Evolutionary conservation across 2,113 vertebrate genomes (phyloP).

Genomic region (Acrocephalus kingi): DNA sequence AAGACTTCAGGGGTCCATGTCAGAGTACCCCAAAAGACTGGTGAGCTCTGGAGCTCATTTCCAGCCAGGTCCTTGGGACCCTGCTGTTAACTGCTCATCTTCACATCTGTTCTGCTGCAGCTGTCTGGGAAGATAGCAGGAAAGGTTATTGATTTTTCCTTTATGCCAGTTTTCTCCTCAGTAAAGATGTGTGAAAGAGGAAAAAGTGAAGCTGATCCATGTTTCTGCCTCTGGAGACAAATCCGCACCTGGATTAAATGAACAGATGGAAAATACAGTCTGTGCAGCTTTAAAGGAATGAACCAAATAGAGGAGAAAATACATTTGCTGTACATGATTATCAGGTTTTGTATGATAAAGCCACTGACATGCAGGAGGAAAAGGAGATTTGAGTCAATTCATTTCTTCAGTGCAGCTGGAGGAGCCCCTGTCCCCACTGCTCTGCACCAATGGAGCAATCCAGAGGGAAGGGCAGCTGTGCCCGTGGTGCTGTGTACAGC

Average conservation of each 20-base stretch:
- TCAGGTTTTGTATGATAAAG: neutral
- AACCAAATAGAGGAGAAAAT: neutral
- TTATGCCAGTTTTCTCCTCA: neutral
- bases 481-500: accelerated
- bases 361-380: neutral
- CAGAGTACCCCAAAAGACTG: neutral
- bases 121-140: neutral
- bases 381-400: neutral
- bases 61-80: neutral
- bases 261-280: neutral
- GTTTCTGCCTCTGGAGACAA: slow-evolving; percentile 20
- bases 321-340: neutral
- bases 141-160: slow-evolving; percentile 25
- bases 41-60: neutral
- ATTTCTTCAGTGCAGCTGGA: slow-evolving; percentile 12
- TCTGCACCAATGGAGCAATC: accelerated
- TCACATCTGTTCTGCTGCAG: neutral
- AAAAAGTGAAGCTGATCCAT: neutral
- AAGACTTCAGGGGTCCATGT: neutral
- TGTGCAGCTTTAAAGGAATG: neutral
- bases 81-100: neutral
- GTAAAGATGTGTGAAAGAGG: neutral
- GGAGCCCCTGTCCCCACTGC: neutral
- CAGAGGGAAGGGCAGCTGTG: neutral
- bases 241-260: neutral